Base-by-base conservation (phyloP, 2,888 invertebrate genomes). In the Acanthosoma haemorrhoidale region DNA sequence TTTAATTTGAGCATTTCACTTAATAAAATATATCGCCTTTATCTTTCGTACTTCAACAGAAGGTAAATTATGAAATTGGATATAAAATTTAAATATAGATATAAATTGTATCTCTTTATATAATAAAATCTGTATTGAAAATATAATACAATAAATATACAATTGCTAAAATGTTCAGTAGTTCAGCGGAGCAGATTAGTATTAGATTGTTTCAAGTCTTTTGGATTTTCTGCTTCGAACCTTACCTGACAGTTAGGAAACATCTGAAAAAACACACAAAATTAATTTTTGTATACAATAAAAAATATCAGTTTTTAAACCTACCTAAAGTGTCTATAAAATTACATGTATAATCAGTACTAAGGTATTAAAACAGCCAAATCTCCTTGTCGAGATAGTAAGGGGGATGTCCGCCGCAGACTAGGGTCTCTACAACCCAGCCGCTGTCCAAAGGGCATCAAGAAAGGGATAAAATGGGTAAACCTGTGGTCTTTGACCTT, bases 141-240 rank as follows among this genome's bases (percentile, higher is more conserved):
- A 60, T 60, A 60, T 60, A 15, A 31, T 60, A 60, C 60, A 60
- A 60, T 60, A 60, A 60, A 34, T 60, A 36, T 60, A 34, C 60
- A 34, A 60, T 32, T 60, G 13, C n/a, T 29, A 51, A 25, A 51
- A 25, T 51, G 18, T n/a, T 29, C 13, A 11, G 29, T n/a, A n/a
- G n/a, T 29, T 51, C 25, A 51, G 13, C n/a, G 51, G 4, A 51
- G n/a, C n/a, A n/a, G 32, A 34, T 32, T 60, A 16, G n/a, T 36
- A 13, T 60, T 41, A 5, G 43, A 16, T 60, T 32, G 6, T 36
- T 36, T 60, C 29, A 18, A 29, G 18, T 60, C 60, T 32, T 60
- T 32, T 34, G 32, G 9, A 16, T 60, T 60, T 18, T 60, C 60
- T 36, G 11, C 9, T 36, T 36, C 38, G 38, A 34, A 60, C 32